These are phyloP conservation scores for Papilio protenor DNA, from an alignment of 2,888 invertebrate species.

Conservation along the genomic window DNA sequence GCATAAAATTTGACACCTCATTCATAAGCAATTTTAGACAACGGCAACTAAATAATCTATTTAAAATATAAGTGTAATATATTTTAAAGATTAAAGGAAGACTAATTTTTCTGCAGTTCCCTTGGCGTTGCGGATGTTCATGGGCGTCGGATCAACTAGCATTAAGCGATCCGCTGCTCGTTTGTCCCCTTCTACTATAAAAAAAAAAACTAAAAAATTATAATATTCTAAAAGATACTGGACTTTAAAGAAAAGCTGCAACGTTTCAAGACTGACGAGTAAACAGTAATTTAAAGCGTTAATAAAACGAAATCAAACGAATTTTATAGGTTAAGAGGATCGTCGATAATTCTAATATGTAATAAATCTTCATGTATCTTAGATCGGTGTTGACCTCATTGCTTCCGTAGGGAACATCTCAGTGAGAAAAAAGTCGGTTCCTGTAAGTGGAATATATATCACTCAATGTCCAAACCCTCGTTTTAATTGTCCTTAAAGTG, in stretches of 20 bases:
- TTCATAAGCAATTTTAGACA: no score
- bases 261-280: not conserved
- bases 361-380: slow-evolving; percentile 39
- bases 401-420: slow-evolving; percentile 62
- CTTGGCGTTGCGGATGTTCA: no score
- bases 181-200: no score
- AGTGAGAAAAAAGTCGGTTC: slow-evolving; percentile 61
- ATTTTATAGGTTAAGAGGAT: not conserved
- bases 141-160: no score
- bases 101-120: no score
- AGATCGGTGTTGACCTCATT: slow-evolving; percentile 57
- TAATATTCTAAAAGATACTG: no score
- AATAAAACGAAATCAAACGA: not conserved
- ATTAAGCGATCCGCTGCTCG: no score
- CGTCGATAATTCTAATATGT: slow-evolving; percentile 24
- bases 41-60: not conserved
- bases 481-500: slow-evolving; percentile 76
- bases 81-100: not conserved
- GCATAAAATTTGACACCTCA: not conserved
- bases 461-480: slow-evolving; percentile 75
- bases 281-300: not conserved
- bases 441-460: slow-evolving; percentile 76
- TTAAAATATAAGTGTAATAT: not conserved
- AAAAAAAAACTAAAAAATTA: no score
- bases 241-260: no score